Conservation (phyloP, 2,888 invertebrate genomes). For the Orthonevra nobilis region DNA sequence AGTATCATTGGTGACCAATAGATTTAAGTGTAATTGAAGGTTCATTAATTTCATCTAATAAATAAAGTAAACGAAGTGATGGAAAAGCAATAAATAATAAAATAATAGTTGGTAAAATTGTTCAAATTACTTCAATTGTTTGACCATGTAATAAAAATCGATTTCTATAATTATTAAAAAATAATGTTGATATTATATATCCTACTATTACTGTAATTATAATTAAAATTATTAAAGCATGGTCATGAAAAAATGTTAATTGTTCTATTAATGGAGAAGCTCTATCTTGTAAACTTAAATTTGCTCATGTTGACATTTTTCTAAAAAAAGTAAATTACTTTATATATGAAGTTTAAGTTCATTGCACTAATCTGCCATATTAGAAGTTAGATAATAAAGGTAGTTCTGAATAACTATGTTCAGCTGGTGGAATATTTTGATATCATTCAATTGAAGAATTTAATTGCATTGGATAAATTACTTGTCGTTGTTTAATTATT, state of each 20-base stretch:
- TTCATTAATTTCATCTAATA: slow-evolving; percentile 84
- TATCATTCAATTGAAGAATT: slow-evolving; percentile 84
- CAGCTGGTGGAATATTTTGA: slow-evolving; percentile 82
- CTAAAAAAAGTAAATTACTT: slow-evolving; percentile 84
- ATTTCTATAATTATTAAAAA: slow-evolving; percentile 83
- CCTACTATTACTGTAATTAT: slow-evolving; percentile 84
- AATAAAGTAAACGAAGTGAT: slow-evolving; percentile 83
- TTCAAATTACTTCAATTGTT: slow-evolving; percentile 85
- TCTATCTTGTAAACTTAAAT: slow-evolving; percentile 83
- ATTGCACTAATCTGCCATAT: slow-evolving; percentile 84
- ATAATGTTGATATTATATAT: slow-evolving; percentile 82
- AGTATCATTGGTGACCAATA: slow-evolving; percentile 85
- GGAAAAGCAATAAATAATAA: slow-evolving; percentile 84
- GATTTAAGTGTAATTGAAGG: slow-evolving; percentile 83
- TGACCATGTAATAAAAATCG: slow-evolving; percentile 83
- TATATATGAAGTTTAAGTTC: slow-evolving; percentile 86
- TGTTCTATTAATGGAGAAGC: slow-evolving; percentile 85
- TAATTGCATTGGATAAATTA: slow-evolving; percentile 81
- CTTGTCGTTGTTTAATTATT: slow-evolving; percentile 81
- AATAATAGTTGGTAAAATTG: slow-evolving; percentile 83
- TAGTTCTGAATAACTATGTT: slow-evolving; percentile 83
- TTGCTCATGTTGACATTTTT: slow-evolving; percentile 83
- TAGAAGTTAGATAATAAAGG: slow-evolving; percentile 83
- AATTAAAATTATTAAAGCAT: slow-evolving; percentile 83
- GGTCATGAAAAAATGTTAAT: slow-evolving; percentile 84